Base-by-base conservation (phyloP, 2,797 vertebrate genomes). In the Pelodytes ibericus region DNA sequence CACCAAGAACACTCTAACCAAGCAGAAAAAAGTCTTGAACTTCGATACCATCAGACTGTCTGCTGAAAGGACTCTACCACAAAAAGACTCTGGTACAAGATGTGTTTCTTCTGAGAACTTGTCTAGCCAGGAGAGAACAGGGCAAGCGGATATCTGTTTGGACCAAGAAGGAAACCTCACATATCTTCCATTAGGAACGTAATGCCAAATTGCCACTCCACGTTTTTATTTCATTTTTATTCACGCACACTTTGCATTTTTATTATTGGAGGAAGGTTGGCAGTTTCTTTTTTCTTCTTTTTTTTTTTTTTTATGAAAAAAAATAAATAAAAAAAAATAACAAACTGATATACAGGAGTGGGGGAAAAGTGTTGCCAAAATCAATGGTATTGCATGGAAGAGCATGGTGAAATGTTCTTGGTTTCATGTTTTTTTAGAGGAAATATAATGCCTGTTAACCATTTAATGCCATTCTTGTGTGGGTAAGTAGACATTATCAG, bases 141-240 rank as follows among this genome's bases (percentile, higher is more conserved):
- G 84, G 76, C 84, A 88, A 72, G 76, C 59, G 79, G 85, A 91
- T 56, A 76, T 83, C 61, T 82, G 83, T 7, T 36, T 86, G 75
- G 90, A 89, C 82, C 83, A 70, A 0, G 88, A 94, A 82, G 88
- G 84, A 8, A 91, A 88, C 0, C 71, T 87, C 80, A 82, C 87
- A 56, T 88, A 87, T 61, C 78, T 91, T 77, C 85, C 83, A 9
- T 80, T 90, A 80, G 90, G 88, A 79, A 94, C 92, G 75, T 94
- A 94, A 87, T 47, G 0, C 56, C 70, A 79, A 73, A 73, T 68
- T 31, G 9, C 61, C 57, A 57, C 57, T 61, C 58, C 58, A 56
- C 27, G 6, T 51, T 41, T 49, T 29, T 18, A 49, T 60, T 61
- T 49, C n/a, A 47, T 71, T 72, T 79, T 62, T 73, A 68, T 68